Evolutionary conservation across 1,140 invertebrate species (phyloP).

Genomic region (Apis mellifera): DNA sequence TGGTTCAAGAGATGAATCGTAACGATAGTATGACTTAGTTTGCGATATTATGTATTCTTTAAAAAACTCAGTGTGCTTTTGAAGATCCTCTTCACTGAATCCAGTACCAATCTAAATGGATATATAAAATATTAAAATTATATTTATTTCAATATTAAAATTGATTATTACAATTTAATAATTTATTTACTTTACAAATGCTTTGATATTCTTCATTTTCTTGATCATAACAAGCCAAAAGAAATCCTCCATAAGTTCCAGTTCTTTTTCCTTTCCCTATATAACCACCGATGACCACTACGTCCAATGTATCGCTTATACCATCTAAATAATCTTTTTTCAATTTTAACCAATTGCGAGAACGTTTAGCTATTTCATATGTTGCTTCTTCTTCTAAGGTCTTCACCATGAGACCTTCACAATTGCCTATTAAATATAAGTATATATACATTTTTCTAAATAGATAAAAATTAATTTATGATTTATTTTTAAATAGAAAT

Average conservation of each 20-base stretch:
- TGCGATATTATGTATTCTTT: constrained; percentile 88
- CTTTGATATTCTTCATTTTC: constrained; percentile 97
- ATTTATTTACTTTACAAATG: constrained; percentile 90
- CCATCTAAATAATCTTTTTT: constrained; percentile 99
- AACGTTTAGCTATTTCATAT: constrained; percentile 99
- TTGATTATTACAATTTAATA: no score
- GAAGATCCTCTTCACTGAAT: constrained; percentile 96
- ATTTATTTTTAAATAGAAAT: constrained; percentile 1
- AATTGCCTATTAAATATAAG: constrained; percentile 86
- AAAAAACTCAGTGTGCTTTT: constrained; percentile 89
- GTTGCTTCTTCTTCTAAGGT: constrained; percentile 95
- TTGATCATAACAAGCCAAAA: constrained; percentile 97
- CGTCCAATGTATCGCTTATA: constrained; percentile 95
- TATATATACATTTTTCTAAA: neutral
- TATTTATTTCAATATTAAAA: neutral
- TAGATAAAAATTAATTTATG: neutral
- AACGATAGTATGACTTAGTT: constrained; percentile 94
- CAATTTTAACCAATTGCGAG: constrained; percentile 98
- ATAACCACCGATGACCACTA: constrained; percentile 98
- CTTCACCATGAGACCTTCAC: constrained; percentile 99
- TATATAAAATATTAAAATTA: constrained; percentile 43
- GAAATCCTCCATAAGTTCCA: constrained; percentile 97
- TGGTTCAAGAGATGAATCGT: constrained; percentile 88
- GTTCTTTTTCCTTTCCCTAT: constrained; percentile 96
- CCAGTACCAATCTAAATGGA: constrained; percentile 95